Percentiles rank a stretch among this genome's conserved stretches.
Evolutionary conservation across 2,888 invertebrate species (phyloP).

Genomic region (Ctenicera cuprea): DNA sequence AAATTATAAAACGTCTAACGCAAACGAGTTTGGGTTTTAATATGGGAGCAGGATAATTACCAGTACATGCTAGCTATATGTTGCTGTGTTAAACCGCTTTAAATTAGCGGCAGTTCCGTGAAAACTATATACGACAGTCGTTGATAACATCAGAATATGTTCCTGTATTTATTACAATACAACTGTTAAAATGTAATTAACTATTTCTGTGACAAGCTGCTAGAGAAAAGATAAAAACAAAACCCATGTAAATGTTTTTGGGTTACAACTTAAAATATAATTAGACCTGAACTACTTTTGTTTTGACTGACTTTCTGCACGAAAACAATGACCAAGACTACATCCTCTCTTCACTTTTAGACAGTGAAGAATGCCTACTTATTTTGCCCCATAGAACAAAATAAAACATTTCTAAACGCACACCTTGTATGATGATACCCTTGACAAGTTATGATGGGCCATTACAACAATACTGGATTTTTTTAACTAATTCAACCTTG

Average conservation of each 20-base stretch:
- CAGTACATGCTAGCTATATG: conserved; percentile 61
- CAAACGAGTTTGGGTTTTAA: conserved; percentile 41
- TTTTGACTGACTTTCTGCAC: not conserved
- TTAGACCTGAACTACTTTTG: conserved; percentile 40
- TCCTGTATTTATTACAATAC: conserved; percentile 61
- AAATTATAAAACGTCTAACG: conserved; percentile 46
- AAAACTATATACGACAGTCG: conserved; percentile 60
- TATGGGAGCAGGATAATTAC: conserved; percentile 60
- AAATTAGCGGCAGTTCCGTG: conserved; percentile 64
- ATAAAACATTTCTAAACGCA: no score
- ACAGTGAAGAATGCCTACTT: no score
- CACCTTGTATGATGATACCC: conserved; percentile 1
- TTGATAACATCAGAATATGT: conserved; percentile 62
- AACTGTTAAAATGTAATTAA: conserved; percentile 58
- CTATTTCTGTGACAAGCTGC: conserved; percentile 48
- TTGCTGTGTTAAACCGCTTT: conserved; percentile 61
- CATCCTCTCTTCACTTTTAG: no score
- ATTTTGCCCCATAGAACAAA: no score
- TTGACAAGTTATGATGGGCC: not conserved
- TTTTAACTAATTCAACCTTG: not conserved
- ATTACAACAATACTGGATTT: not conserved
- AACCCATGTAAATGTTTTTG: conserved; percentile 44
- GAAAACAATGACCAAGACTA: not conserved
- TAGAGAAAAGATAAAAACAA: conserved; percentile 40
- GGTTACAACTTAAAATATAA: conserved; percentile 42